Evolutionary conservation across 2,888 invertebrate genomes (phyloP).

Genomic region (Lasioglossum malachurum): DNA sequence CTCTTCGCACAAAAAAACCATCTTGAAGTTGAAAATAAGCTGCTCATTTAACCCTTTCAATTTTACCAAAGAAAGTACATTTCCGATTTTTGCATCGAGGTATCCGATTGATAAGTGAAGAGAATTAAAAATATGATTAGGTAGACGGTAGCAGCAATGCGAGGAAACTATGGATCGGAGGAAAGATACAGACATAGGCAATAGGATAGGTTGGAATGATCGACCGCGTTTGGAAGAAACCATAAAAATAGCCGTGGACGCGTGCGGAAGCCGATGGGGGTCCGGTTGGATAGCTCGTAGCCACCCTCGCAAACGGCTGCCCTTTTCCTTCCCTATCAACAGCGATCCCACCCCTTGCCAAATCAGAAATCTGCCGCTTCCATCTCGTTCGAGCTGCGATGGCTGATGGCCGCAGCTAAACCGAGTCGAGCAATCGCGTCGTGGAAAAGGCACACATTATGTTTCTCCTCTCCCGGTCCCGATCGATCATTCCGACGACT

Average conservation of each 20-base stretch:
- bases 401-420: constrained; percentile 25
- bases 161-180: constrained; percentile 1
- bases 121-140: background rate
- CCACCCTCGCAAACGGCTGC: constrained; percentile 71
- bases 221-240: constrained; percentile 51
- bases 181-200: constrained; percentile 33
- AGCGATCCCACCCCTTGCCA: constrained; percentile 74
- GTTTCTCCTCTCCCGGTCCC: constrained; percentile 15
- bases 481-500: constrained; percentile 54
- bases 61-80: background rate
- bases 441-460: constrained; percentile 34
- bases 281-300: constrained; percentile 60
- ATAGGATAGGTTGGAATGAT: constrained; percentile 30
- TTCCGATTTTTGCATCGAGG: background rate
- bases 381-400: constrained; percentile 48
- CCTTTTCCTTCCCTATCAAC: constrained; percentile 50
- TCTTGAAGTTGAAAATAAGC: no score
- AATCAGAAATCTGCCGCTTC: constrained; percentile 77
- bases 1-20: no score
- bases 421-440: constrained; percentile 13
- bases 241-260: constrained; percentile 64
- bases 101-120: background rate
- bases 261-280: constrained; percentile 57
- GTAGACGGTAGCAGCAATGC: background rate
- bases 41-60: background rate